Evolutionary conservation across 2,888 invertebrate species (phyloP).

Genomic region (Arrhopalites spinosus): DNA sequence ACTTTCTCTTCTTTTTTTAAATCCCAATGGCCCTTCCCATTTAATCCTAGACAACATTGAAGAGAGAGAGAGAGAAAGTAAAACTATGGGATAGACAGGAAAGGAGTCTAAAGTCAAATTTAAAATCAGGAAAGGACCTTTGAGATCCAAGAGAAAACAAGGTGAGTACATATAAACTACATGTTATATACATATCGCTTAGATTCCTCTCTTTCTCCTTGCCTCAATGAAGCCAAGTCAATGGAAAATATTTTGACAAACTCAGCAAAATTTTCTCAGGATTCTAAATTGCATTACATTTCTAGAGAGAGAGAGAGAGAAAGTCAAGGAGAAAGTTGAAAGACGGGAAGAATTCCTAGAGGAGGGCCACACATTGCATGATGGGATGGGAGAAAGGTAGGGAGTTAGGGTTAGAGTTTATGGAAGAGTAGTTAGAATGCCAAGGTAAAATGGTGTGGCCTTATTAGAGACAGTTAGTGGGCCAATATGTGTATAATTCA

Average conservation of each 20-base stretch:
- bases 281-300: conserved; percentile 21
- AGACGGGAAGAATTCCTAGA: not conserved
- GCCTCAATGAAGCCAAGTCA: not conserved
- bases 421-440: too few relatives aligned
- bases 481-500: too few relatives aligned
- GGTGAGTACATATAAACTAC: not conserved
- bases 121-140: not conserved
- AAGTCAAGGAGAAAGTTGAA: not conserved
- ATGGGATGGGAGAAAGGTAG: too few relatives aligned
- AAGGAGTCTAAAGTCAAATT: not conserved
- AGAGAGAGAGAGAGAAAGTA: not conserved
- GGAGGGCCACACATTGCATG: too few relatives aligned
- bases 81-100: not conserved
- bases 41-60: too few relatives aligned
- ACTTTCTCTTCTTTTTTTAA: too few relatives aligned
- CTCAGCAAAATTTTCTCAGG: conserved; percentile 28
- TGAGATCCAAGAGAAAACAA: not conserved
- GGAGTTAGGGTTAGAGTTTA: too few relatives aligned
- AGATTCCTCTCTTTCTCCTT: not conserved
- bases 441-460: too few relatives aligned
- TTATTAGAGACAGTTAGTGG: too few relatives aligned
- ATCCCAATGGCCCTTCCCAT: too few relatives aligned
- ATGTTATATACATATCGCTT: too few relatives aligned
- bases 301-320: not conserved
- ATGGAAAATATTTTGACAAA: conserved; percentile 35